These are phyloP conservation scores for Psylliodes chrysocephalus DNA, from an alignment of 2,888 invertebrate genomes.

Conservation along the genomic window DNA sequence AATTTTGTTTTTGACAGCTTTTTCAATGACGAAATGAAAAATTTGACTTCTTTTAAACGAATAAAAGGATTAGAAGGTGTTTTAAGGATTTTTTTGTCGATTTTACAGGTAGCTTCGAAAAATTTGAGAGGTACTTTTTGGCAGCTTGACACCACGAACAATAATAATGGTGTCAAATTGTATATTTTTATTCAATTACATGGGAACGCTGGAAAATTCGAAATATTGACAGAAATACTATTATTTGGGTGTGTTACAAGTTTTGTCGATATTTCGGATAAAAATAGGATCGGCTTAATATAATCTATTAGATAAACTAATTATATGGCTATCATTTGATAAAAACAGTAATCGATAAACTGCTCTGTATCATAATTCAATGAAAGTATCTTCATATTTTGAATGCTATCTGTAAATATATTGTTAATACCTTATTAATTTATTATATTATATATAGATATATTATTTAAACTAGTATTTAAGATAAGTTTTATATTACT, in stretches of 20 bases:
- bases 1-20: neutral
- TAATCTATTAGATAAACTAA: too few species aligned
- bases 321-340: too few species aligned
- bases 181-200: too few species aligned
- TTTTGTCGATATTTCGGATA: too few species aligned
- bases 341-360: too few species aligned
- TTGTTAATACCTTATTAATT: slow-evolving; percentile 30
- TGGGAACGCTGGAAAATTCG: too few species aligned
- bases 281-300: too few species aligned
- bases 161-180: too few species aligned
- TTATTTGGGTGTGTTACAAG: too few species aligned
- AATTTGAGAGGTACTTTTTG: slow-evolving; percentile 9
- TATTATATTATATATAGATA: slow-evolving; percentile 19
- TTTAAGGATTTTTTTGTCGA: neutral
- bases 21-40: neutral
- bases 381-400: slow-evolving; percentile 17
- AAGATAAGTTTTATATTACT: slow-evolving; percentile 31
- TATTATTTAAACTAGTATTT: slow-evolving; percentile 24
- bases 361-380: neutral
- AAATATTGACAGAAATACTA: too few species aligned
- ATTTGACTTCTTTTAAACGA: neutral
- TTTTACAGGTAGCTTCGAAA: slow-evolving; percentile 2
- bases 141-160: slow-evolving; percentile 15
- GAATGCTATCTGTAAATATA: slow-evolving; percentile 9
- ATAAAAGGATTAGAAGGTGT: slow-evolving; percentile 8